Evolutionary conservation across 2,113 vertebrate genomes (phyloP).

Genomic region (Pionites leucogaster): DNA sequence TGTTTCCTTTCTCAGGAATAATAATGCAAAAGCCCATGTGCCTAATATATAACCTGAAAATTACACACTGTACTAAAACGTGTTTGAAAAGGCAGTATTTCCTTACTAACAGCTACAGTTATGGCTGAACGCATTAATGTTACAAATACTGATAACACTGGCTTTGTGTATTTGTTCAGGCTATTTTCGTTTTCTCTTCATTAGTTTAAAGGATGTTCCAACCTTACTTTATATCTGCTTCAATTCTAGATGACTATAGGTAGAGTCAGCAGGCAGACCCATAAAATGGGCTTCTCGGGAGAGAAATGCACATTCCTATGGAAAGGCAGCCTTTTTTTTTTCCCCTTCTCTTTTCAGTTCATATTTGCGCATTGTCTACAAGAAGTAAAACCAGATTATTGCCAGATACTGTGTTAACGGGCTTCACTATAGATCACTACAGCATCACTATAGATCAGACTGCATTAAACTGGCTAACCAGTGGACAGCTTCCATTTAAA

Average conservation of each 20-base stretch:
- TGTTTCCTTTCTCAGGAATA: not conserved
- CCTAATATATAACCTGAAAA: not conserved
- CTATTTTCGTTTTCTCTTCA: not conserved
- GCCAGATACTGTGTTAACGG: not conserved
- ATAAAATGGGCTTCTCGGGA: not conserved
- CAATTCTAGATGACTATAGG: not conserved
- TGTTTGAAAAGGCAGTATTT: conserved; percentile 1
- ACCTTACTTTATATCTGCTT: not conserved
- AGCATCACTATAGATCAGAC: not conserved
- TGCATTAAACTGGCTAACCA: not conserved
- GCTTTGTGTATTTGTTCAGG: conserved; percentile 16
- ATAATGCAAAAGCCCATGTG: not conserved
- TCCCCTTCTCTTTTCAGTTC: not conserved
- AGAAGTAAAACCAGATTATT: not conserved
- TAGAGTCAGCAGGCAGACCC: not conserved
- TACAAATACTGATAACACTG: not conserved
- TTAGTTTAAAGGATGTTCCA: not conserved
- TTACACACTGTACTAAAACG: not conserved
- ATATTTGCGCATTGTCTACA: not conserved
- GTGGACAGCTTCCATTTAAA: not conserved
- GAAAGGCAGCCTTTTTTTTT: not conserved
- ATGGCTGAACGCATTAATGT: not conserved
- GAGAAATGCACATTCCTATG: not conserved
- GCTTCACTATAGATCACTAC: not conserved
- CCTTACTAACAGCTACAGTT: not conserved